phyloP scores from a whole-genome alignment of 2,113 vertebrate genomes.

The Camelus bactrianus region DNA sequence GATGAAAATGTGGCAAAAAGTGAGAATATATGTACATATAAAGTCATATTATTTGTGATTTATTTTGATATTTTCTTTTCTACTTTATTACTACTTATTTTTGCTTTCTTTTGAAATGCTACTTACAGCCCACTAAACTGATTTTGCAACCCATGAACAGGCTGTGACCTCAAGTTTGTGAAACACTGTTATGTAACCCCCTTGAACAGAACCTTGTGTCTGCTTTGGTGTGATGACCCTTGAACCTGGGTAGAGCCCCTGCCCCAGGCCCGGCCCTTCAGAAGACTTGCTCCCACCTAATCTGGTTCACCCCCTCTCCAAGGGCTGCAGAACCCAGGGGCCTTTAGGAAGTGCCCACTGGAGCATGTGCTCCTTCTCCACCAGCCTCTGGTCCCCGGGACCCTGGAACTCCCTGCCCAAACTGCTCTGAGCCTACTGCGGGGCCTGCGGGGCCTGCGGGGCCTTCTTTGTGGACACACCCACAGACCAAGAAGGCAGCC shows the following conservation, averaged over 20 bases:
- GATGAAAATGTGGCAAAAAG: neutral
- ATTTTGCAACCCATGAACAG: neutral
- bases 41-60: neutral
- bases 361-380: neutral
- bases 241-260: neutral
- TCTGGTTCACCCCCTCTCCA: neutral
- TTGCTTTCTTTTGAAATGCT: neutral
- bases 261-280: neutral
- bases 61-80: neutral
- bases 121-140: neutral
- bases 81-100: neutral
- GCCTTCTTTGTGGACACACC: neutral
- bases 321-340: neutral
- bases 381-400: neutral
- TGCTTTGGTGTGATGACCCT: neutral
- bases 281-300: no score
- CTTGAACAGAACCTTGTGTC: neutral
- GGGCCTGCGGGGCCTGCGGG: fast-evolving
- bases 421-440: neutral
- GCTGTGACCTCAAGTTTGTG: neutral
- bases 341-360: neutral
- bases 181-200: neutral
- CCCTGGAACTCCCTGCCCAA: neutral
- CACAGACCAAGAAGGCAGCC: neutral
- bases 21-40: neutral